These are phyloP conservation scores for Psilanteris sp. DNA, from an alignment of 1,140 invertebrate species.

Conservation along the genomic window DNA sequence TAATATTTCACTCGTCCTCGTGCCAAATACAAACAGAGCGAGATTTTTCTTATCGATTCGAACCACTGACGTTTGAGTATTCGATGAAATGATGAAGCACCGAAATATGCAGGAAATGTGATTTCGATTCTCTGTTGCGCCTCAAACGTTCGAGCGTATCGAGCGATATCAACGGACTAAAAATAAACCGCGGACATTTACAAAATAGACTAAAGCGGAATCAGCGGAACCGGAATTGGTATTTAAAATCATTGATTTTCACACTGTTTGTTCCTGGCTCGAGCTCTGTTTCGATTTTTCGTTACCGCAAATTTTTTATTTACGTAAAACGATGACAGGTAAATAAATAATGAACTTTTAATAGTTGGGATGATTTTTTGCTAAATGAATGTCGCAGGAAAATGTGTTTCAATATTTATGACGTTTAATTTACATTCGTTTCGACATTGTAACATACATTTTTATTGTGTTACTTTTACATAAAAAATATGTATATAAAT, in stretches of 20 bases:
- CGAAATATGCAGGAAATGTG: slow-evolving; percentile 44
- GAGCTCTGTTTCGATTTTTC: not conserved
- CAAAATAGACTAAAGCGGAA: slow-evolving; percentile 2
- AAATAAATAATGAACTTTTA: too few species aligned
- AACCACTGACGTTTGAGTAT: slow-evolving; percentile 26
- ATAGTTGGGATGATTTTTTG: too few species aligned
- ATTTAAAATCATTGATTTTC: slow-evolving; percentile 7
- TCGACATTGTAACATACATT: too few species aligned
- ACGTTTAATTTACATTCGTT: too few species aligned
- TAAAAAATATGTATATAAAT: too few species aligned
- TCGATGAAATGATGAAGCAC: slow-evolving; percentile 38
- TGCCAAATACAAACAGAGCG: slow-evolving; percentile 47
- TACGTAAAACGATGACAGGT: not conserved
- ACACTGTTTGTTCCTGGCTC: not conserved
- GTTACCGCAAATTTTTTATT: not conserved
- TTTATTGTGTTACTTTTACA: too few species aligned
- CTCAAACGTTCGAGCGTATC: slow-evolving; percentile 18
- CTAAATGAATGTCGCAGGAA: too few species aligned
- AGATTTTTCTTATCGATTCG: slow-evolving; percentile 53
- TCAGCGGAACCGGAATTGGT: slow-evolving; percentile 2
- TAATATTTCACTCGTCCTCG: slow-evolving; percentile 57
- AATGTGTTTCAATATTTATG: too few species aligned
- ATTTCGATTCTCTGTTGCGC: slow-evolving; percentile 32
- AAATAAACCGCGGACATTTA: slow-evolving; percentile 19
- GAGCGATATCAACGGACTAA: slow-evolving; percentile 19